Conservation (phyloP, 1,140 invertebrate genomes). For the Drosophila funebris region DNA sequence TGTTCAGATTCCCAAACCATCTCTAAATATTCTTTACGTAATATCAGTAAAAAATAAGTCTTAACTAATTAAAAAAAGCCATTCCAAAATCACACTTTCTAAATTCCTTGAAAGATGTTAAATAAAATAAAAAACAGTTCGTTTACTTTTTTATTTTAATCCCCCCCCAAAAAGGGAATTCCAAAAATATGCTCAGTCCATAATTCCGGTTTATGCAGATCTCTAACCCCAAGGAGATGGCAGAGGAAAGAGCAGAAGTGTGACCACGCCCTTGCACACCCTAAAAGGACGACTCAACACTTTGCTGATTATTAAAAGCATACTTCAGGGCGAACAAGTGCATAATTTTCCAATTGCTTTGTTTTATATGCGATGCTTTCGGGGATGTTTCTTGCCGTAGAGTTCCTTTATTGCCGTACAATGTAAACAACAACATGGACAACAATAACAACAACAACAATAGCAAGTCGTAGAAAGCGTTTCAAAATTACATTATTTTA, state of each 20-base stretch:
- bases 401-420: conserved; percentile 65
- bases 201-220: conserved; percentile 49
- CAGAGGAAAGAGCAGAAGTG: conserved; percentile 2
- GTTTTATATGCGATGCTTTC: conserved; percentile 60
- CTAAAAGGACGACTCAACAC: conserved; percentile 40
- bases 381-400: conserved; percentile 33
- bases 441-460: conserved; percentile 18
- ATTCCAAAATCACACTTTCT: neutral
- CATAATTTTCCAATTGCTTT: conserved; percentile 83
- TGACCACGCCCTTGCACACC: conserved; percentile 44
- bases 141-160: neutral
- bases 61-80: neutral
- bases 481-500: conserved; percentile 81
- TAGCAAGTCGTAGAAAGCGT: conserved; percentile 59
- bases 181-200: conserved; percentile 47
- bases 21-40: too few species aligned
- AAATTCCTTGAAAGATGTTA: neutral
- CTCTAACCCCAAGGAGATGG: conserved; percentile 26
- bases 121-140: neutral
- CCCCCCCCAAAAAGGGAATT: neutral
- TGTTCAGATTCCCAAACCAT: too few species aligned
- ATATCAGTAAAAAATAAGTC: neutral
- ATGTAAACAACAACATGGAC: conserved; percentile 67
- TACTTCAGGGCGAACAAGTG: conserved; percentile 75
- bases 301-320: conserved; percentile 78